Conservation (phyloP, 2,888 invertebrate species). For the Abrostola tripartita region DNA sequence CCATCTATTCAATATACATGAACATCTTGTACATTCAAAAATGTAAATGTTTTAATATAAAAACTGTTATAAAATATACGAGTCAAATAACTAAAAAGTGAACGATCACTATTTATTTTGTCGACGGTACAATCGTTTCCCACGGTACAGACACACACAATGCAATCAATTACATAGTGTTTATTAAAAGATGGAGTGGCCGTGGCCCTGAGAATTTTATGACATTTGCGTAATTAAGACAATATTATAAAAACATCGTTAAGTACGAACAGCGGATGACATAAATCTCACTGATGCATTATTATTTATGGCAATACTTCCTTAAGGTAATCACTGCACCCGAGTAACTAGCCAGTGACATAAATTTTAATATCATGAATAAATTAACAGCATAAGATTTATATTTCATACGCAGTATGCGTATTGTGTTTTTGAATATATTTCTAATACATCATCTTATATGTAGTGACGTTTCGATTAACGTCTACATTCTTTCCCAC, state of each 20-base stretch:
- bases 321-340: slow-evolving; percentile 50
- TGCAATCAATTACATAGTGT: slow-evolving; percentile 22
- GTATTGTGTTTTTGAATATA: slow-evolving; percentile 35
- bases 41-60: slow-evolving; percentile 29
- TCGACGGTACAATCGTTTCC: slow-evolving; percentile 18
- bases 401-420: slow-evolving; percentile 33
- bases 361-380: slow-evolving; percentile 53
- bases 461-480: slow-evolving; percentile 36
- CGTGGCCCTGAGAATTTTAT: slow-evolving; percentile 45
- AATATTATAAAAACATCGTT: slow-evolving; percentile 68
- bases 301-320: slow-evolving; percentile 57
- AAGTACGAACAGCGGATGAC: slow-evolving; percentile 66
- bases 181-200: slow-evolving; percentile 22
- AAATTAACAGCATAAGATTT: slow-evolving; percentile 42
- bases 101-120: slow-evolving; percentile 14
- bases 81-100: slow-evolving; percentile 14
- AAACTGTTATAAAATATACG: slow-evolving; percentile 9
- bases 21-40: slow-evolving; percentile 35
- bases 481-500: slow-evolving; percentile 47
- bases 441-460: slow-evolving; percentile 13
- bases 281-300: slow-evolving; percentile 69
- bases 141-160: slow-evolving; percentile 17
- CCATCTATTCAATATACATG: slow-evolving; percentile 37
- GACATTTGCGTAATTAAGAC: slow-evolving; percentile 58
- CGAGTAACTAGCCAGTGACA: slow-evolving; percentile 46